These are phyloP conservation scores for Thera britannica DNA, from an alignment of 2,888 invertebrate species.

Conservation along the genomic window DNA sequence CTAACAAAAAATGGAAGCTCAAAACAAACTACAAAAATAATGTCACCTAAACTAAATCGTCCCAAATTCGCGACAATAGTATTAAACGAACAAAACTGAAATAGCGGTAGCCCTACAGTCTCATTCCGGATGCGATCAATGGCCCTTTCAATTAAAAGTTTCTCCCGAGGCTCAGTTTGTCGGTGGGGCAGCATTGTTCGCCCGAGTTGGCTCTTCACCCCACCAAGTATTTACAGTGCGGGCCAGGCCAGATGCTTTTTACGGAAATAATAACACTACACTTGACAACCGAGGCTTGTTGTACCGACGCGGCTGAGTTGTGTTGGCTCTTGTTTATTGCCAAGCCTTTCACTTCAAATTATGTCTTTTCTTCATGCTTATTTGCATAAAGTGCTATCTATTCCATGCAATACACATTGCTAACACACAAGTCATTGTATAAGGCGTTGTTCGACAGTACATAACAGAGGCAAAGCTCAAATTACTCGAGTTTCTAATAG, in stretches of 20 bases:
- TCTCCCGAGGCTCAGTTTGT: slow-evolving; percentile 53
- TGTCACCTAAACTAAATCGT: slow-evolving; percentile 28
- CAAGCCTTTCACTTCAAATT: not conserved
- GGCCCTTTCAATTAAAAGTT: slow-evolving; percentile 77
- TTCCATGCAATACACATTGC: not conserved
- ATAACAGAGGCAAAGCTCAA: no score
- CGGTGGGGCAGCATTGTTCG: slow-evolving; percentile 50
- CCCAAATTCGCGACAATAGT: slow-evolving; percentile 33
- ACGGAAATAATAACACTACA: slow-evolving; percentile 52
- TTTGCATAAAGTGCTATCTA: not conserved
- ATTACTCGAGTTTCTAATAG: no score
- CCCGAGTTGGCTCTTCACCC: slow-evolving; percentile 42
- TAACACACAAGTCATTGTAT: no score
- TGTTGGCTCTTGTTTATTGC: slow-evolving; percentile 14
- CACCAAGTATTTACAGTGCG: slow-evolving; percentile 24
- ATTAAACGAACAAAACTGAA: slow-evolving; percentile 34
- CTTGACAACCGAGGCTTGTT: slow-evolving; percentile 38
- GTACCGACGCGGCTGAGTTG: slow-evolving; percentile 11
- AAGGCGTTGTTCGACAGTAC: no score
- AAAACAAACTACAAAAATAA: slow-evolving; percentile 13
- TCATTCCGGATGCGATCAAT: slow-evolving; percentile 62
- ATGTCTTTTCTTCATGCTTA: not conserved
- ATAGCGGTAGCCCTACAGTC: slow-evolving; percentile 42
- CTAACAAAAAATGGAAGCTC: not conserved
- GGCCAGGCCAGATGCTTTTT: slow-evolving; percentile 48